Base-by-base conservation (phyloP, 2,888 invertebrate genomes). In the Laothoe populi region DNA sequence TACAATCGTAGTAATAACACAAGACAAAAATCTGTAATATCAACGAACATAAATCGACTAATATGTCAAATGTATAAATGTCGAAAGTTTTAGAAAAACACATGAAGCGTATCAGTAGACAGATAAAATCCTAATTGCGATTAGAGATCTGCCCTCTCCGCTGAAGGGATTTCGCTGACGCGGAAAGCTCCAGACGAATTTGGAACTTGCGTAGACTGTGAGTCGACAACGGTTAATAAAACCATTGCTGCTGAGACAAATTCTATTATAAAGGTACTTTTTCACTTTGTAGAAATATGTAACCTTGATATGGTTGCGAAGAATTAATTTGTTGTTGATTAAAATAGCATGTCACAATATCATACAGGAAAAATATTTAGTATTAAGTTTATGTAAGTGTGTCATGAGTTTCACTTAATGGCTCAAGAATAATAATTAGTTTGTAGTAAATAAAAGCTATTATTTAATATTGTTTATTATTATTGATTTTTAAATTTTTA, bases 111-210 rank as follows among this genome's bases (percentile, higher is more conserved):
- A 70, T 70, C 65, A 67, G 65, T 64, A 64, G 65, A 53, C 71
- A 70, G 71, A 72, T 74, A 69, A 67, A 65, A 68, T 65, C 70
- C 72, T 79, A 77, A 82, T 79, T 81, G 75, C 73, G 67, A 71
- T 69, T 68, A 66, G 64, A 74, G 72, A 74, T 70, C 70, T 66
- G 62, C 61, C 63, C 60, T 13, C 49, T 35, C 57, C 59, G 65
- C 49, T 59, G 64, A 74, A 74, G 69, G 73, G 73, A 73, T 78
- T 73, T 64, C 67, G 75, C 76, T 78, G 74, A 76, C 69, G 68
- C 24, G 19, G 49, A 63, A 70, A 16, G 19, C 19, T 44, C 44
- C 64, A 70, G 67, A 57, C 66, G 67, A 69, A 48, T 49, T 49
- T 53, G 19, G 62, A 64, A 64, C 64, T 67, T 62, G 62, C 68